Evolutionary conservation across 2,888 invertebrate genomes (phyloP), one percentile per base, ranked within the genome.

Genomic region (Venusia cambrica): DNA sequence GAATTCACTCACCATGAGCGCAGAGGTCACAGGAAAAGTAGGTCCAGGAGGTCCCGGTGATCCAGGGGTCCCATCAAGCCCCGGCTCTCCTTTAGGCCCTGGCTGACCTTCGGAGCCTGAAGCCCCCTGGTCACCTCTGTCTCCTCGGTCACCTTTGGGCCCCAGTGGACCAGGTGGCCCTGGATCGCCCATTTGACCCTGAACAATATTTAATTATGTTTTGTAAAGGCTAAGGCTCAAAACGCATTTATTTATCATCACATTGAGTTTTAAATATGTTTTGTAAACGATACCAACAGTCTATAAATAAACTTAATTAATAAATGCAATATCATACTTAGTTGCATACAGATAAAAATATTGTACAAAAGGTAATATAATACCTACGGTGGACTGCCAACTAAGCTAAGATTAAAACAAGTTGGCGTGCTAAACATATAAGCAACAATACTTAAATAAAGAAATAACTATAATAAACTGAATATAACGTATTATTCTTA

Each of bases 31-130:
- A 3, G 59, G 50, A 9, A 62, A 87, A 1, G 88, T 77, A 3
- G 92, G 90, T 17, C 92, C 94, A 28, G 91, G 90, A 4, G 92
- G 90, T 13, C 94, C 93, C 45, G 87, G 83, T 12, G 88, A 75
- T 2, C 94, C 94, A 8, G 92, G 89, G 25, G 88, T 71, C 1
- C 94, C 94, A 60, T 94, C 93, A 24, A 89, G 76, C 9, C 94
- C 94, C 28, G 92, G 90, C 48, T 93, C 93, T 9, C 95, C 95
- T 80, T 94, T 94, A 14, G 90, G 89, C 9, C 95, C 95, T 55
- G 91, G 91, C 36, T 91, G 88, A 27, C 95, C 95, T 72, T 92
- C 92, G 19, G 90, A 88, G 2, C 93, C 92, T 11, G 83, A 73
- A 1, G 84, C 60, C 1, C 91, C 91, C 3, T 66, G 51, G 5